A percentile compares a stretch with the other conserved stretches of the same genome.
These are phyloP conservation scores for Clistopyga incitator DNA, from an alignment of 2,888 invertebrate species.

Conservation along the genomic window DNA sequence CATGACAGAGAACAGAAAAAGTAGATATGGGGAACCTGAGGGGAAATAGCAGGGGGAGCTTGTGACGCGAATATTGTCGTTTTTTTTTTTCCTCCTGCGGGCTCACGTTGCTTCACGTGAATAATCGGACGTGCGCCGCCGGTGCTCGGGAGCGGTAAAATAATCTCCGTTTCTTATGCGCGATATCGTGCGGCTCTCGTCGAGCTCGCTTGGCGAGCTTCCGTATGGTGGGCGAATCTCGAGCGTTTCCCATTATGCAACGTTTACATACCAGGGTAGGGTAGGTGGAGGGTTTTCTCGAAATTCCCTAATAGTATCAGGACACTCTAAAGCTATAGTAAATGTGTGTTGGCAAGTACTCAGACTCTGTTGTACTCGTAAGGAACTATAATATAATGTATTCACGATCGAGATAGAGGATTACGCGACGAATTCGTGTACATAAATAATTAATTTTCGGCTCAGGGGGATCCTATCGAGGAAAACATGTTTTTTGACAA, in stretches of 20 bases:
- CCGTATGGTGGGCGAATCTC: slow-evolving; percentile 35
- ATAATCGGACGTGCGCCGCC: slow-evolving; percentile 54
- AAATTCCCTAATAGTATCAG: slow-evolving; percentile 20
- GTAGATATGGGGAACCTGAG: not conserved
- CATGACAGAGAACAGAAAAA: slow-evolving; percentile 7
- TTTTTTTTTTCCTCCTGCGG: slow-evolving; percentile 17
- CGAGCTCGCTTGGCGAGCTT: slow-evolving; percentile 33
- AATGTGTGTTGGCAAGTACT: not conserved
- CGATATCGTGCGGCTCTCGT: slow-evolving; percentile 55
- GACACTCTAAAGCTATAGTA: not conserved
- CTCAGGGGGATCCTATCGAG: not conserved
- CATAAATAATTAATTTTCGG: slow-evolving; percentile 7
- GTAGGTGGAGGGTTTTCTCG: not conserved
- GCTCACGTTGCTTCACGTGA: slow-evolving; percentile 24
- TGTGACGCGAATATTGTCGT: slow-evolving; percentile 20
- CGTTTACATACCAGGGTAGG: slow-evolving; percentile 44
- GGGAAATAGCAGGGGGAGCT: slow-evolving; percentile 6
- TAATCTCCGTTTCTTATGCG: slow-evolving; percentile 66
- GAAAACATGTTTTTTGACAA: not conserved
- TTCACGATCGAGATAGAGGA: slow-evolving; percentile 11
- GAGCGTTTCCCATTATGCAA: slow-evolving; percentile 59
- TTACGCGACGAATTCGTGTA: not conserved
- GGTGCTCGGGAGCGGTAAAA: slow-evolving; percentile 51
- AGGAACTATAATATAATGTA: not conserved
- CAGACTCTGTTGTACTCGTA: slow-evolving; percentile 1